Evolutionary conservation across 92 coral and sea anemone species (phyloP).

Genomic region (Palythoa grandiflora): DNA sequence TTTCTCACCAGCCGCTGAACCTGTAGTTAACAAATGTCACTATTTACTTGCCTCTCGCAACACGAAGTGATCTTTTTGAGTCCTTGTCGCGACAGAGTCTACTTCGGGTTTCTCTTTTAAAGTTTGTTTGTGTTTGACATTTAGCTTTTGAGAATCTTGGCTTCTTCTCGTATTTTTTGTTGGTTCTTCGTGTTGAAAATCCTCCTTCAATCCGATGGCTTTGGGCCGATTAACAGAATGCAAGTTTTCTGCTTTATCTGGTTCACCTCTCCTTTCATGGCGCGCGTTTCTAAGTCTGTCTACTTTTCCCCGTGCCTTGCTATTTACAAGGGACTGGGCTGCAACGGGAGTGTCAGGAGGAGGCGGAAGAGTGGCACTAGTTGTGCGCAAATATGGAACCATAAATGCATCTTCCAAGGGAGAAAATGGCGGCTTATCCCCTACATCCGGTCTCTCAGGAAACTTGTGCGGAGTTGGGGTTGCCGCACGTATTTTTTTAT

Average conservation of each 20-base stretch:
- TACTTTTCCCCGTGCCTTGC: conserved; percentile 1
- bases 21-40: neutral
- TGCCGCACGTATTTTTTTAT: neutral
- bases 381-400: conserved; percentile 82
- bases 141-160: conserved; percentile 1
- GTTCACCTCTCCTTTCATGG: conserved; percentile 31
- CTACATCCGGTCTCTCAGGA: conserved; percentile 28
- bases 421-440: conserved; percentile 37
- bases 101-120: conserved; percentile 1
- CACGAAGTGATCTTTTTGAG: conserved; percentile 6
- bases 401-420: conserved; percentile 79
- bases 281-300: conserved; percentile 24
- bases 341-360: conserved; percentile 65
- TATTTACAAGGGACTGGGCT: neutral
- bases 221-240: conserved; percentile 8
- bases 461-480: conserved; percentile 47
- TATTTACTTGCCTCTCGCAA: conserved; percentile 4
- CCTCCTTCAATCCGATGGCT: conserved; percentile 10
- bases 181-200: neutral
- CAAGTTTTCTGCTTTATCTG: conserved; percentile 32
- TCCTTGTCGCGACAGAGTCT: neutral
- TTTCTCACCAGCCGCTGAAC: no score
- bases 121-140: conserved; percentile 9
- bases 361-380: conserved; percentile 86
- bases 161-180: neutral